A percentile compares a stretch with the other conserved stretches of the same genome.
phyloP scores from a whole-genome alignment of 1,140 invertebrate genomes.

The Cydia splendana region DNA sequence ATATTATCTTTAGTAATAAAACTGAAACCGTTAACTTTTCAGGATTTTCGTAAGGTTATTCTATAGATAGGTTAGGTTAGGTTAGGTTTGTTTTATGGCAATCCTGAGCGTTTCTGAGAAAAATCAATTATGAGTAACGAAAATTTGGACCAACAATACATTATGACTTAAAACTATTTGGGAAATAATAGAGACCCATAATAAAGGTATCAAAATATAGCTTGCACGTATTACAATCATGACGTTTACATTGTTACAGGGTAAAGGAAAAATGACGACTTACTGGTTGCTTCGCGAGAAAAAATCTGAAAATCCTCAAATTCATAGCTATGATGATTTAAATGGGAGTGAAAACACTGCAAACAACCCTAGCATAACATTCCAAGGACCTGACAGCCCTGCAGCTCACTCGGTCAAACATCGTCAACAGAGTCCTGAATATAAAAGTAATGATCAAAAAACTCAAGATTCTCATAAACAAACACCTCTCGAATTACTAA shows the following conservation, averaged over 20 bases:
- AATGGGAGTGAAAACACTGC: constrained; percentile 47
- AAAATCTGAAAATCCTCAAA: constrained; percentile 39
- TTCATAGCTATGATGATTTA: constrained; percentile 39
- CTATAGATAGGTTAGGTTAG: too few relatives aligned
- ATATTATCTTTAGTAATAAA: too few relatives aligned
- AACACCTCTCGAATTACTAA: constrained; percentile 53
- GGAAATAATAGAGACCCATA: too few relatives aligned
- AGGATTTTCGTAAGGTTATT: too few relatives aligned
- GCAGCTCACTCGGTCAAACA: constrained; percentile 69
- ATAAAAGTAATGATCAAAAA: constrained; percentile 54
- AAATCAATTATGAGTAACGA: too few relatives aligned
- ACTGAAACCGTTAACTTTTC: too few relatives aligned
- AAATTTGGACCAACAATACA: too few relatives aligned
- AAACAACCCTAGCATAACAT: constrained; percentile 72
- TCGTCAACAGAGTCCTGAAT: constrained; percentile 64
- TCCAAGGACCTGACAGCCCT: constrained; percentile 74
- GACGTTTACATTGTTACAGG: constrained; percentile 75
- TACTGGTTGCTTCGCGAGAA: constrained; percentile 92
- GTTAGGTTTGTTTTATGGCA: too few relatives aligned
- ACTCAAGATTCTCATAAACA: constrained; percentile 42
- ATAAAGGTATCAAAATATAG: too few relatives aligned
- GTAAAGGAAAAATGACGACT: constrained; percentile 92
- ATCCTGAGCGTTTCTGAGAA: too few relatives aligned
- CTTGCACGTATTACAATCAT: too few relatives aligned
- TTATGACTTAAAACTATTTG: too few relatives aligned